Evolutionary conservation across 2,113 vertebrate genomes (phyloP).

Genomic region (Gymnobelideus leadbeateri): DNA sequence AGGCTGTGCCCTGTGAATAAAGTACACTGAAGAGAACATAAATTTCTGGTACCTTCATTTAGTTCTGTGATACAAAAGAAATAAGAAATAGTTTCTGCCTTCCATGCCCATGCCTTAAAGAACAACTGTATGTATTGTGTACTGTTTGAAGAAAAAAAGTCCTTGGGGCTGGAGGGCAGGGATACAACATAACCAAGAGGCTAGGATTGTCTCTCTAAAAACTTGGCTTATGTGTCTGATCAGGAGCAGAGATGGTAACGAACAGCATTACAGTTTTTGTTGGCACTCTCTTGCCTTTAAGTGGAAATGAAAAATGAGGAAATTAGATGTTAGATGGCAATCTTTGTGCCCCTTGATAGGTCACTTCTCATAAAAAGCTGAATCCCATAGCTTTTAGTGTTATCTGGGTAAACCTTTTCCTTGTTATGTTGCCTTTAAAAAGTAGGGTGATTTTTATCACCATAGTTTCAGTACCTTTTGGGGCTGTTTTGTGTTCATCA

Average conservation of each 20-base stretch:
- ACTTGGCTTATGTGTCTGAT: not conserved
- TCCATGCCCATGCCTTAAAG: not conserved
- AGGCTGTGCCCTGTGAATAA: not conserved
- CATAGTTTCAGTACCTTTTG: conserved; percentile 41
- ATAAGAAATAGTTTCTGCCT: not conserved
- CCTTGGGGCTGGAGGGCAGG: not conserved
- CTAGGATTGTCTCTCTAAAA: not conserved
- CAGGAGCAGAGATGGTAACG: not conserved
- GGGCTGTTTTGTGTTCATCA: not conserved
- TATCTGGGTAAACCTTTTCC: not conserved
- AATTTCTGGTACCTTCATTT: not conserved
- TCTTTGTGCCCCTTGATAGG: not conserved
- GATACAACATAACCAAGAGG: not conserved
- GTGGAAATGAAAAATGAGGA: not conserved
- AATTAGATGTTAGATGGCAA: not conserved
- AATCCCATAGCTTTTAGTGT: not conserved
- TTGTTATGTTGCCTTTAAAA: conserved; percentile 15
- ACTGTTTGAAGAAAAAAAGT: not conserved
- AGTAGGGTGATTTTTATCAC: not conserved
- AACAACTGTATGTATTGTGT: not conserved
- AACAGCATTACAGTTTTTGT: not conserved
- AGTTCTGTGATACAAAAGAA: not conserved
- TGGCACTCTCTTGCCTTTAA: not conserved
- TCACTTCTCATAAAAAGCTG: not conserved
- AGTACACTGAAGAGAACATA: not conserved